Evolutionary conservation across 2,888 invertebrate species (phyloP).

Genomic region (Congeria kusceri): DNA sequence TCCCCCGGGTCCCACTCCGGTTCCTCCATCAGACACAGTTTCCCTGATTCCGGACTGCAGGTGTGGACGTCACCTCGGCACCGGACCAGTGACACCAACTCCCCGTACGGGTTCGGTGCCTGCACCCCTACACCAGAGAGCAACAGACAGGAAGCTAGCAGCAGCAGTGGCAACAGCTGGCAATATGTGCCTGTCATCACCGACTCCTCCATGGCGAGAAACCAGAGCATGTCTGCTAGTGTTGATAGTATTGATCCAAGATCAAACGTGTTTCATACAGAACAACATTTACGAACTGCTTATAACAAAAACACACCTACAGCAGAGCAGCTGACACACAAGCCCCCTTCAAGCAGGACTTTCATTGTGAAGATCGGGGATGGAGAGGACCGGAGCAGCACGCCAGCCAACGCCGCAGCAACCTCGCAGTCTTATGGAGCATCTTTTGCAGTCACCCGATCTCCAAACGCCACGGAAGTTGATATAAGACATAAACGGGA

Average conservation of each 20-base stretch:
- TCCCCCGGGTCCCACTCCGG: constrained; percentile 30
- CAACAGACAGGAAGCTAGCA: constrained; percentile 33
- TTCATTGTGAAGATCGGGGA: constrained; percentile 72
- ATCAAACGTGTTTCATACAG: constrained; percentile 61
- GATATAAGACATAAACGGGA: constrained; percentile 70
- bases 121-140: constrained; percentile 52
- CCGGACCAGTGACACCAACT: constrained; percentile 48
- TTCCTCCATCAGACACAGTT: constrained; percentile 66
- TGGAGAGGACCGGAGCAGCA: constrained; percentile 46
- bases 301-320: constrained; percentile 50
- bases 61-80: constrained; percentile 56
- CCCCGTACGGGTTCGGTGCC: constrained; percentile 53
- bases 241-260: constrained; percentile 71
- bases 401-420: constrained; percentile 42
- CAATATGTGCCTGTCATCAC: constrained; percentile 77
- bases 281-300: constrained; percentile 65
- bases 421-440: constrained; percentile 71
- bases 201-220: constrained; percentile 55
- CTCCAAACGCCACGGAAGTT: constrained; percentile 72
- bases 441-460: constrained; percentile 77
- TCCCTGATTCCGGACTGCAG: constrained; percentile 66
- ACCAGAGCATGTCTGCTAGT: constrained; percentile 68
- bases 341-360: constrained; percentile 56
- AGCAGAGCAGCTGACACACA: constrained; percentile 66
- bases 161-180: constrained; percentile 48